These are phyloP conservation scores for Trissolcus japonicus DNA, from an alignment of 2,888 invertebrate species.

Conservation along the genomic window DNA sequence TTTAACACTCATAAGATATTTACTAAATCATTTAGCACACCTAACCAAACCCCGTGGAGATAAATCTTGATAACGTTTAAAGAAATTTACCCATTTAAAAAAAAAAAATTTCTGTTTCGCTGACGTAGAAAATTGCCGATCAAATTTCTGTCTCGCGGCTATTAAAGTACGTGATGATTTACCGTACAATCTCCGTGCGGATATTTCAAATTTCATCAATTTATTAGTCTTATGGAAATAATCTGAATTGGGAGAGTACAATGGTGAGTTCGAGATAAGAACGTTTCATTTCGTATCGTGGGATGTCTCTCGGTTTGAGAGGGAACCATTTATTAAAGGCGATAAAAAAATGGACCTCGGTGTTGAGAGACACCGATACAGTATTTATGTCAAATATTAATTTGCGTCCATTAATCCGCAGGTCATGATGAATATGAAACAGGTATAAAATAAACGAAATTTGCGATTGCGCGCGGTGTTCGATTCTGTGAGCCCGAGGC, in stretches of 20 bases:
- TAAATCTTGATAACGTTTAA: constrained; percentile 15
- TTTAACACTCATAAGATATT: constrained; percentile 12
- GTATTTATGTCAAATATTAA: constrained; percentile 29
- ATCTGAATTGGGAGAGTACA: no score
- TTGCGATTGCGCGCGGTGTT: constrained; percentile 28
- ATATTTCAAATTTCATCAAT: neutral
- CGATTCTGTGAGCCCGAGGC: constrained; percentile 60
- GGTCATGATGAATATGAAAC: constrained; percentile 32
- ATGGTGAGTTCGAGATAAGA: no score
- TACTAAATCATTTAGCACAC: constrained; percentile 8
- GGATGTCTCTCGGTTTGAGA: no score
- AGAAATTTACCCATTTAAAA: neutral
- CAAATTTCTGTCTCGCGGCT: constrained; percentile 4
- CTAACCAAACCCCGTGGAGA: constrained; percentile 6
- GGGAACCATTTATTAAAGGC: no score
- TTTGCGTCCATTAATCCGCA: constrained; percentile 27
- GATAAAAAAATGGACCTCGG: no score
- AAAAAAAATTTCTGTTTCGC: no score
- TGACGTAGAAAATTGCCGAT: constrained; percentile 4
- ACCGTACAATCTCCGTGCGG: no score
- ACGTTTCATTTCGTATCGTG: no score
- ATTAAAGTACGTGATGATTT: neutral
- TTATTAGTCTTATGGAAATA: neutral
- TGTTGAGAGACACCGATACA: neutral
- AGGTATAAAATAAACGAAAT: constrained; percentile 43